phyloP scores from a whole-genome alignment of 1,140 invertebrate genomes.

The Drosophila nebulosa region DNA sequence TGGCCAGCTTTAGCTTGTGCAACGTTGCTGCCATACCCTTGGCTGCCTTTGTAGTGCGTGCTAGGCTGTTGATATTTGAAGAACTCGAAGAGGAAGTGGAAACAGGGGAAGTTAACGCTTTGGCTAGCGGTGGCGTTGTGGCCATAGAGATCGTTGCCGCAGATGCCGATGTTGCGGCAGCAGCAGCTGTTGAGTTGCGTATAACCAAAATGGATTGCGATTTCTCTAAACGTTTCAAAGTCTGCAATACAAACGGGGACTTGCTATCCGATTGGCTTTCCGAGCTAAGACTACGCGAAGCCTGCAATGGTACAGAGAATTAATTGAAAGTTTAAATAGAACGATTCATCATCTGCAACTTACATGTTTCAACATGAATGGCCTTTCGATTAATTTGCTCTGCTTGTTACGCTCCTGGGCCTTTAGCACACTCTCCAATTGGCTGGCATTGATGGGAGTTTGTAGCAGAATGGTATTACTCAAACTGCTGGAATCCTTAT shows the following conservation, averaged over 20 bases:
- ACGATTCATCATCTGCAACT: neutral
- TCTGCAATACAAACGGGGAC: constrained; percentile 79
- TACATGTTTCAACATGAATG: constrained; percentile 76
- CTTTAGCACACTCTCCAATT: constrained; percentile 74
- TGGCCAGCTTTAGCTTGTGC: constrained; percentile 58
- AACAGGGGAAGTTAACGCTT: constrained; percentile 23
- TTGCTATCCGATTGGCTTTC: constrained; percentile 67
- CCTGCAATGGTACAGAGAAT: constrained; percentile 26
- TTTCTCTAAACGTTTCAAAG: constrained; percentile 78
- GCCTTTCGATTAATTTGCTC: constrained; percentile 59
- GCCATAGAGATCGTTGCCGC: constrained; percentile 21
- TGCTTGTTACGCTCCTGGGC: constrained; percentile 47
- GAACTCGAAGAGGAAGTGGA: neutral
- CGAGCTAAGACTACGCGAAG: constrained; percentile 64
- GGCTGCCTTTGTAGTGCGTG: constrained; percentile 53
- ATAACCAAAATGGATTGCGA: constrained; percentile 80
- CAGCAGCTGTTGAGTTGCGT: constrained; percentile 57
- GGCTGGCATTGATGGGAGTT: constrained; percentile 79
- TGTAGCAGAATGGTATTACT: constrained; percentile 74
- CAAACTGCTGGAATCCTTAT: constrained; percentile 52
- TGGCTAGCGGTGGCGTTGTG: constrained; percentile 18
- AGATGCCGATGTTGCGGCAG: neutral
- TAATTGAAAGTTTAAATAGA: too few species aligned
- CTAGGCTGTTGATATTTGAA: constrained; percentile 31
- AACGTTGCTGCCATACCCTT: constrained; percentile 54